Percentiles rank a stretch among this genome's conserved stretches.
Conservation (phyloP, 2,113 vertebrate species). For the Xiphias gladius region DNA sequence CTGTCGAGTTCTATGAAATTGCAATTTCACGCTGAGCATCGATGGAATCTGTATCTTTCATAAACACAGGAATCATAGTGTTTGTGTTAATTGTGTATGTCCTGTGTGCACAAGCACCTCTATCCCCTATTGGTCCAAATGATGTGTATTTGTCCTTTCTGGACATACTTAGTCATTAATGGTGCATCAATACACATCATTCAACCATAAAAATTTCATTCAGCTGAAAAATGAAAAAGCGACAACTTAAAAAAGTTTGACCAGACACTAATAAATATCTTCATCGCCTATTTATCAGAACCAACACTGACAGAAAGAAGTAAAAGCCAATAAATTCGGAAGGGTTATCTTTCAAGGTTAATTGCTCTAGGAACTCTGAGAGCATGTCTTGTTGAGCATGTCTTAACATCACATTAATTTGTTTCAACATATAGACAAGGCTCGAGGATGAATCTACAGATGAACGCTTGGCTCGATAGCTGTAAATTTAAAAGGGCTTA, state of each 20-base stretch:
- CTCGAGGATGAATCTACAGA: conserved; percentile 20
- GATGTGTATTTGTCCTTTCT: not conserved
- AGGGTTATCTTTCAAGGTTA: conserved; percentile 61
- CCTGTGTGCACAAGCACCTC: not conserved
- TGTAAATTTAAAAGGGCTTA: conserved; percentile 25
- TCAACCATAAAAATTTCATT: not conserved
- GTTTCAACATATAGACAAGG: conserved; percentile 1
- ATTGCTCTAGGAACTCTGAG: conserved; percentile 36
- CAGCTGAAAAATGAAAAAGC: conserved; percentile 1
- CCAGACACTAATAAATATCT: conserved; percentile 31
- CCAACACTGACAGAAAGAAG: not conserved
- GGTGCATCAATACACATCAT: conserved; percentile 8
- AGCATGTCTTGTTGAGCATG: conserved; percentile 23
- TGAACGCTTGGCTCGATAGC: not conserved
- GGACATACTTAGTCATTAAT: conserved; percentile 14
- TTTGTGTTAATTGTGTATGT: conserved; percentile 12
- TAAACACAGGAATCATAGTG: not conserved
- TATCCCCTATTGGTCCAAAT: not conserved
- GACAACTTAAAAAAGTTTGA: not conserved
- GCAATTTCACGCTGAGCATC: conserved; percentile 30
- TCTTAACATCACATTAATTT: conserved; percentile 46
- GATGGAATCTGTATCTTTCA: conserved; percentile 24
- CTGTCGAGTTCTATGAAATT: conserved; percentile 27
- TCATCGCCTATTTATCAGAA: conserved; percentile 17
- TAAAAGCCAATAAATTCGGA: conserved; percentile 34